Conservation (phyloP, 2,113 vertebrate genomes). For the Chascanopsetta lugubris region DNA sequence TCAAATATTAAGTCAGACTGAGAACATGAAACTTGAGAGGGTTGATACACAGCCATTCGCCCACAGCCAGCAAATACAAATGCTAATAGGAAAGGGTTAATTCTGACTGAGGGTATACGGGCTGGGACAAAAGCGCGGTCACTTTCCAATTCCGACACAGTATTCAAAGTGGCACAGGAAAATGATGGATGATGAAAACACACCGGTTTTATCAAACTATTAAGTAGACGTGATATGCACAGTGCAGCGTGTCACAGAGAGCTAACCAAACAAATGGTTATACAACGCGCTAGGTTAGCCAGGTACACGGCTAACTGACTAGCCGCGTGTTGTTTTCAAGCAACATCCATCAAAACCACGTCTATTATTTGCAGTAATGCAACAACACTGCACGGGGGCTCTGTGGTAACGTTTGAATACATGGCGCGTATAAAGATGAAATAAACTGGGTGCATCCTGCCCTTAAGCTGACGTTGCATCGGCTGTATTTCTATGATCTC, state of each 20-base stretch:
- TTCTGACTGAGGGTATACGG: constrained; percentile 47
- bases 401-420: accelerated
- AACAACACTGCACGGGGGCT: no score
- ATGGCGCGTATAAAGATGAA: no score
- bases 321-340: constrained; percentile 62
- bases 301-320: constrained; percentile 60
- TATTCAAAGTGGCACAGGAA: constrained; percentile 22
- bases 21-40: no score
- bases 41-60: no score
- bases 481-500: constrained; percentile 36
- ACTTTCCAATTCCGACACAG: constrained; percentile 71
- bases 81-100: constrained; percentile 76
- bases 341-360: neutral
- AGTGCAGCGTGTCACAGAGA: neutral
- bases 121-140: constrained; percentile 76
- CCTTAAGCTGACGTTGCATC: neutral
- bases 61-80: neutral
- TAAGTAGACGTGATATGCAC: no score
- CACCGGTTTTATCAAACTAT: neutral
- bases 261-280: constrained; percentile 37
- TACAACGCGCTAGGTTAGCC: constrained; percentile 61
- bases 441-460: neutral
- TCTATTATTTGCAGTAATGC: no score
- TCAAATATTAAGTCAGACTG: no score
- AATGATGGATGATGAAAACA: neutral